Percentiles rank a stretch among this genome's conserved stretches.
phyloP scores from a whole-genome alignment of 2,797 vertebrate genomes.

The Myiotriccus ornatus region DNA sequence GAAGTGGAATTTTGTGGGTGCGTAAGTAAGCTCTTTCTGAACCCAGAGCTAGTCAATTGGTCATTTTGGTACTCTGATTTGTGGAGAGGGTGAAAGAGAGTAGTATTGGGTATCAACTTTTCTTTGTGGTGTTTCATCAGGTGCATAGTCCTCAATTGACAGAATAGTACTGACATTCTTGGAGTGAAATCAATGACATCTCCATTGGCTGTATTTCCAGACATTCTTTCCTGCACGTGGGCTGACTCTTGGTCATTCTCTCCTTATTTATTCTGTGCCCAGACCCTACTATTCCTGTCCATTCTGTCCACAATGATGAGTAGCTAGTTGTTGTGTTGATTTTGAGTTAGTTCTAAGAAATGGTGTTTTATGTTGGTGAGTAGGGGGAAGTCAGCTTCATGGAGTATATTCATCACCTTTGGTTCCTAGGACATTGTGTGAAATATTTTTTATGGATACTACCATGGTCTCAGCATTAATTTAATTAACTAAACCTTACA shows the following conservation, averaged over 20 bases:
- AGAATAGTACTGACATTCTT: not conserved
- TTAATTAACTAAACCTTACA: not conserved
- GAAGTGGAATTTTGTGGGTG: not conserved
- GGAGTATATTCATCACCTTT: not conserved
- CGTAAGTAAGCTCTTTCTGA: not conserved
- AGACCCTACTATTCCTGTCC: not conserved
- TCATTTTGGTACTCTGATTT: not conserved
- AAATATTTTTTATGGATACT: not conserved
- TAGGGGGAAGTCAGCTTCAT: not conserved
- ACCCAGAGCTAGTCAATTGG: not conserved
- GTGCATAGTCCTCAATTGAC: not conserved
- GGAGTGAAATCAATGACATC: not conserved
- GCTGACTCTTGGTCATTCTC: not conserved
- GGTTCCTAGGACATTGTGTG: not conserved
- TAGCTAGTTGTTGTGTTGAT: not conserved
- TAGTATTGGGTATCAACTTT: not conserved
- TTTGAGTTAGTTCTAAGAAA: not conserved
- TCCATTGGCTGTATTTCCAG: not conserved
- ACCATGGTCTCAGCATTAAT: not conserved
- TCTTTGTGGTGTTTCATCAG: not conserved
- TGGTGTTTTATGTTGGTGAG: not conserved
- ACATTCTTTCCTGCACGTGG: not conserved
- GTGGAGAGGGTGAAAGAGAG: not conserved
- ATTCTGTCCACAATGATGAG: not conserved
- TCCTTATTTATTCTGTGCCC: not conserved